Evolutionary conservation across 1,140 invertebrate species (phyloP), one percentile per base, ranked within the genome.

Genomic region (Eubasilissa regina): DNA sequence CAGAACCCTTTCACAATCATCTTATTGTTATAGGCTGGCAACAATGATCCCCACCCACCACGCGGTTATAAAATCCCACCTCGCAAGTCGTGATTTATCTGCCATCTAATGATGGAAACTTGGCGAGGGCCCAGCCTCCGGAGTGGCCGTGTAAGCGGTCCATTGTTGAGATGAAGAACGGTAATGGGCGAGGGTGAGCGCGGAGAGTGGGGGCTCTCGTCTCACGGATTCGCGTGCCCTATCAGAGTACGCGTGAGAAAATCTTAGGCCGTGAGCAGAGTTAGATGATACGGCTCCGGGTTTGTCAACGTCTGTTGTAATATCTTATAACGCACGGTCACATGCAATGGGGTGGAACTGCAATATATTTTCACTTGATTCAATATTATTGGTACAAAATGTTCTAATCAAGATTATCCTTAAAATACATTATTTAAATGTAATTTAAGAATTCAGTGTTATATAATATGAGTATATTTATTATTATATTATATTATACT

Each of bases 81-180:
- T 64, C 6, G 35, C 60, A 45, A 35, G 17, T 53, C 78, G 78
- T 80, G 78, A 75, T 80, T 80, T 75, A 80, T 80, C 78, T 75
- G 21, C 47, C 58, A 80, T 80, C 78, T 80, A 75, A 75, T 64
- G 77, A 62, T 74, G 77, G 56, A 62, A 62, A 73, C 62, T 48
- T 48, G 43, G 56, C 51, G 45, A 47, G 58, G 58, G 72, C 19
- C 64, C 76, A 53, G 64, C 43, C 75, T 47, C 75, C 35, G 21
- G 25, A 44, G 73, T 73, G 17, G 55, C 55, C 60, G 60, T 43
- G 60, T 64, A 64, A 64, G 17, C 60, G 66, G 44, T 19, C 76
- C 79, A 80, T 80, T 80, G 79, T 80, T 51, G 75, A 73, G 76
- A 80, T 80, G 79, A 80, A 80, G 79, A 51, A 77, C 66, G 79